Evolutionary conservation across 2,888 invertebrate genomes (phyloP).

Genomic region (Lordiphosa andalusiaca): DNA sequence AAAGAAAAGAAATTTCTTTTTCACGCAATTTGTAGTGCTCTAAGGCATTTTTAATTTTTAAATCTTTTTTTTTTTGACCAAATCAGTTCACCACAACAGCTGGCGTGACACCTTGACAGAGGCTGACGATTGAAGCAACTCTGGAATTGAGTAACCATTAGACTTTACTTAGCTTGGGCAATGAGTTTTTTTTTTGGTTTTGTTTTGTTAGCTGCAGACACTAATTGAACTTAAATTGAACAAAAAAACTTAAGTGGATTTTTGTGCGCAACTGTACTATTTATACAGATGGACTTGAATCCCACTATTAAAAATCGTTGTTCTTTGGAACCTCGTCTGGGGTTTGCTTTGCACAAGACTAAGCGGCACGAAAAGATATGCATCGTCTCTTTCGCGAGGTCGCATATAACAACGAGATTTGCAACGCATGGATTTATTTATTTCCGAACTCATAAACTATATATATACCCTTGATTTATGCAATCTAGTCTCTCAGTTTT

Average conservation of each 20-base stretch:
- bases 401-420: too few relatives aligned
- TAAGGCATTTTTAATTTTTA: slow-evolving; percentile 18
- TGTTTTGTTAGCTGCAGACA: slow-evolving; percentile 7
- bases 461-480: too few relatives aligned
- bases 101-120: slow-evolving; percentile 51
- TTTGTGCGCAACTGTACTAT: slow-evolving; percentile 50
- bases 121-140: slow-evolving; percentile 73
- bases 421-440: too few relatives aligned
- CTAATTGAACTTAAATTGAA: slow-evolving; percentile 58
- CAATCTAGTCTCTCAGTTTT: too few relatives aligned
- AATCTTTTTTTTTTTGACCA: slow-evolving; percentile 12
- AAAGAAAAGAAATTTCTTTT: slow-evolving; percentile 34
- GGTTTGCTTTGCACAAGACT: too few relatives aligned
- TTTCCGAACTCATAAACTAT: too few relatives aligned
- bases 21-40: slow-evolving; percentile 23
- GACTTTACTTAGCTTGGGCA: slow-evolving; percentile 44
- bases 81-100: slow-evolving; percentile 31
- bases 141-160: slow-evolving; percentile 59
- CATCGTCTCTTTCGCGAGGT: too few relatives aligned
- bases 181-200: slow-evolving; percentile 19
- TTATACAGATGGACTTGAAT: too few relatives aligned
- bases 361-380: too few relatives aligned
- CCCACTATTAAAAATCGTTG: too few relatives aligned
- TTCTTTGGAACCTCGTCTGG: too few relatives aligned
- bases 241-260: slow-evolving; percentile 34